These are phyloP conservation scores for Lepus oiostolus DNA, from an alignment of 2,797 vertebrate species.

Conservation along the genomic window DNA sequence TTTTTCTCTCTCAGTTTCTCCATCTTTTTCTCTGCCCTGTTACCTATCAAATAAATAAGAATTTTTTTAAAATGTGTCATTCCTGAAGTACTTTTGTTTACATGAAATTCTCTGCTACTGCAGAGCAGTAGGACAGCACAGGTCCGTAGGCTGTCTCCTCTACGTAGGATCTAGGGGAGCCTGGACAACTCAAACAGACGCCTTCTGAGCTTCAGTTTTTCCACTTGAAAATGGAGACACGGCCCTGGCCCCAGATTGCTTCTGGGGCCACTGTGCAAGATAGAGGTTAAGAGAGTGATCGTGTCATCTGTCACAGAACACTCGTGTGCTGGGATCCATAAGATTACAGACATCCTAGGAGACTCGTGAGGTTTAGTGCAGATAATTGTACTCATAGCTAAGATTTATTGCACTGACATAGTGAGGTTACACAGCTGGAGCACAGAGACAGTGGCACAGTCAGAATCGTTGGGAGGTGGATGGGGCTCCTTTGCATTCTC, in stretches of 20 bases:
- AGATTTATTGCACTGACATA: accelerated
- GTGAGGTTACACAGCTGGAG: accelerated
- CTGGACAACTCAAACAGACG: accelerated
- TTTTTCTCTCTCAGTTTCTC: too few species aligned
- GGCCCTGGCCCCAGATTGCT: not conserved
- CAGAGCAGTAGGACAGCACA: not conserved
- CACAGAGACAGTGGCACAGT: accelerated
- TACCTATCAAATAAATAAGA: too few species aligned
- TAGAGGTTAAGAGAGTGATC: not conserved
- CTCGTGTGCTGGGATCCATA: too few species aligned
- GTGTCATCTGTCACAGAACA: too few species aligned
- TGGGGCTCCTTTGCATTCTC: too few species aligned
- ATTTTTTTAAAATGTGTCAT: not conserved
- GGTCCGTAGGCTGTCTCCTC: not conserved
- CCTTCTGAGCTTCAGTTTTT: not conserved
- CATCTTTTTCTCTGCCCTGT: too few species aligned
- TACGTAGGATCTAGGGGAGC: accelerated
- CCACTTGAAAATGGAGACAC: not conserved
- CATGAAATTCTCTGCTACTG: not conserved
- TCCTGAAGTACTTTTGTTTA: not conserved
- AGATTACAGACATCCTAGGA: not conserved
- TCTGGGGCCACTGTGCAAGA: not conserved
- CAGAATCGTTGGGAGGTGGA: accelerated
- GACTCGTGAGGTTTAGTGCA: not conserved
- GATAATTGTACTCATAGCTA: too few species aligned